These are phyloP conservation scores for Acanthornis magna DNA, from an alignment of 2,797 vertebrate species.

Conservation along the genomic window DNA sequence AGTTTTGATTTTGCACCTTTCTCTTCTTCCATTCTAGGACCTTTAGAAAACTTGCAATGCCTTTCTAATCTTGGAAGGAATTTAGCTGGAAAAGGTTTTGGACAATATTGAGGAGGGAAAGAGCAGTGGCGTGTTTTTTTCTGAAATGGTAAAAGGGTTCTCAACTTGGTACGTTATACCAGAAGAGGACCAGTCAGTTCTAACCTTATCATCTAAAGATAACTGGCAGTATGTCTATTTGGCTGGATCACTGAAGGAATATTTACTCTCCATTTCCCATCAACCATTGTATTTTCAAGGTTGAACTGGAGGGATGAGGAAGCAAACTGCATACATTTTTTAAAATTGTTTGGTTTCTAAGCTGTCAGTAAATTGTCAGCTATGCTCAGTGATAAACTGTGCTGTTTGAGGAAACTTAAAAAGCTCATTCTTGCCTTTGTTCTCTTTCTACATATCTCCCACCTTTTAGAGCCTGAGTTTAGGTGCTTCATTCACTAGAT, in stretches of 20 bases:
- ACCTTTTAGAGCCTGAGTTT: not conserved
- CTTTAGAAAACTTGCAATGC: not conserved
- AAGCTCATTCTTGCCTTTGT: not conserved
- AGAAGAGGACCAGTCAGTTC: not conserved
- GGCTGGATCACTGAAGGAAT: not conserved
- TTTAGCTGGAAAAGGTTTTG: not conserved
- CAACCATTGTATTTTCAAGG: not conserved
- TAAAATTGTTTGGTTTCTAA: not conserved
- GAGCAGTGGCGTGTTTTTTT: not conserved
- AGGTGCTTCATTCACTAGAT: not conserved
- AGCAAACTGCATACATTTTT: not conserved
- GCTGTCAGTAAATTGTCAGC: not conserved
- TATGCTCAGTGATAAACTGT: not conserved
- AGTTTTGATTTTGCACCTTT: not conserved
- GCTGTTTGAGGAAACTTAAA: not conserved
- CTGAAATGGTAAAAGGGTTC: not conserved
- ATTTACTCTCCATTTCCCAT: not conserved
- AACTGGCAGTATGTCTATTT: not conserved
- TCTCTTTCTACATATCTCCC: not conserved
- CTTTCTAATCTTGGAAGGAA: not conserved
- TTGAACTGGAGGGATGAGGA: not conserved
- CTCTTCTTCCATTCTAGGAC: not conserved
- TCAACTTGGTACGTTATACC: not conserved
- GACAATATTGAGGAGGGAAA: not conserved
- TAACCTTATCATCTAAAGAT: not conserved